Conservation (phyloP, 2,888 invertebrate genomes). For the Dolichomitus sp. region DNA sequence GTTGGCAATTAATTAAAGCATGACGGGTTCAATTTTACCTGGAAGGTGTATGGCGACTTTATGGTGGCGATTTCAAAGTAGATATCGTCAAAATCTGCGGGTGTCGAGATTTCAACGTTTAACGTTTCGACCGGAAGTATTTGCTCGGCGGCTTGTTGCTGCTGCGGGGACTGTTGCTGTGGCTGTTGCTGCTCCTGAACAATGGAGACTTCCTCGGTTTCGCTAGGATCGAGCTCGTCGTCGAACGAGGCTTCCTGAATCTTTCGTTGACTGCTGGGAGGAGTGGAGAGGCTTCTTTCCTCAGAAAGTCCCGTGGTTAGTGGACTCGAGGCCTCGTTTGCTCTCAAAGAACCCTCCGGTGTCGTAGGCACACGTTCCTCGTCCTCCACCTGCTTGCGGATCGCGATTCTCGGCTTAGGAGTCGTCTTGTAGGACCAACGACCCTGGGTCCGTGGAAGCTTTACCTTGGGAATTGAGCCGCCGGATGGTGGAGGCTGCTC, state of each 20-base stretch:
- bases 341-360: slow-evolving; percentile 54
- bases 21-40: slow-evolving; percentile 88
- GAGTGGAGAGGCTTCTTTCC: slow-evolving; percentile 87
- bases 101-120: slow-evolving; percentile 96
- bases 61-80: slow-evolving; percentile 97
- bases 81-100: slow-evolving; percentile 94
- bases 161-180: slow-evolving; percentile 77
- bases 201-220: slow-evolving; percentile 87
- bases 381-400: slow-evolving; percentile 89
- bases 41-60: slow-evolving; percentile 96
- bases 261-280: slow-evolving; percentile 75
- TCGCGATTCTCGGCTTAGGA: slow-evolving; percentile 94
- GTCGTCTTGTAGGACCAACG: slow-evolving; percentile 97
- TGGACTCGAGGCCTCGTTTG: slow-evolving; percentile 85
- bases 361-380: slow-evolving; percentile 76
- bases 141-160: slow-evolving; percentile 81
- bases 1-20: neutral
- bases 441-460: slow-evolving; percentile 93
- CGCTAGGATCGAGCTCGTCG: slow-evolving; percentile 91
- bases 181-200: slow-evolving; percentile 79
- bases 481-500: slow-evolving; percentile 72
- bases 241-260: slow-evolving; percentile 79
- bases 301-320: slow-evolving; percentile 70
- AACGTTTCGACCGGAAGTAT: slow-evolving; percentile 92
- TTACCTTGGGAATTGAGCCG: slow-evolving; percentile 92